These are phyloP conservation scores for Iphiclides podalirius DNA, from an alignment of 2,888 invertebrate genomes.

Conservation along the genomic window DNA sequence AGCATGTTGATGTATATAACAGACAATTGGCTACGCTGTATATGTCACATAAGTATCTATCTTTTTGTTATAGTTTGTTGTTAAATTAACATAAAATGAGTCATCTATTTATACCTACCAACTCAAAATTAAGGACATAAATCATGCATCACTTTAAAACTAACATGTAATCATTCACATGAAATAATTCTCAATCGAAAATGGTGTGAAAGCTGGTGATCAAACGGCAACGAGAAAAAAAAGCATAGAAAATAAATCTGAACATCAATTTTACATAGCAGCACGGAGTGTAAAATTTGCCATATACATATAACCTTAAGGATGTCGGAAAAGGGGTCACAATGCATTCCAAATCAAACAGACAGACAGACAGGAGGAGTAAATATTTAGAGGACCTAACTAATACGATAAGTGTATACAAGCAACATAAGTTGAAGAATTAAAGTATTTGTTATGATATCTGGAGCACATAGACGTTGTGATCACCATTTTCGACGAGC, in stretches of 20 bases:
- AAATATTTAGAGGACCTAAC: constrained; percentile 3
- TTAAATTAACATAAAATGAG: too few species aligned
- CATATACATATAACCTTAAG: constrained; percentile 2
- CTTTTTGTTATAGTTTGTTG: too few species aligned
- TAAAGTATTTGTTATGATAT: constrained; percentile 36
- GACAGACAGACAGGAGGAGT: constrained; percentile 10
- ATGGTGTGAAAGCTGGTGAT: constrained; percentile 64
- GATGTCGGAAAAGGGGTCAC: constrained; percentile 29
- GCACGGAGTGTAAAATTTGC: constrained; percentile 38
- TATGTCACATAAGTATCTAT: too few species aligned
- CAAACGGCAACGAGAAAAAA: constrained; percentile 49
- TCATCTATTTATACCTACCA: too few species aligned
- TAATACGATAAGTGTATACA: constrained; percentile 31
- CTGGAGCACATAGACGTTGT: constrained; percentile 39
- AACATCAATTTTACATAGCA: constrained; percentile 69
- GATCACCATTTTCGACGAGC: constrained; percentile 66
- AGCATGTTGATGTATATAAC: too few species aligned
- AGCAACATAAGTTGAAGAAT: constrained; percentile 47
- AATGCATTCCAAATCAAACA: constrained; percentile 35
- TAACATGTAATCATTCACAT: constrained; percentile 37
- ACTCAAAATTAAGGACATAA: constrained; percentile 1
- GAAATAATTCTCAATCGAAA: constrained; percentile 55
- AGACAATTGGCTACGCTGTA: too few species aligned
- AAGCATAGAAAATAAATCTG: constrained; percentile 54
- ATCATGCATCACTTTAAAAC: constrained; percentile 19